phyloP scores from a whole-genome alignment of 2,113 vertebrate genomes.

The Sinocyclocheilus anophthalmus region DNA sequence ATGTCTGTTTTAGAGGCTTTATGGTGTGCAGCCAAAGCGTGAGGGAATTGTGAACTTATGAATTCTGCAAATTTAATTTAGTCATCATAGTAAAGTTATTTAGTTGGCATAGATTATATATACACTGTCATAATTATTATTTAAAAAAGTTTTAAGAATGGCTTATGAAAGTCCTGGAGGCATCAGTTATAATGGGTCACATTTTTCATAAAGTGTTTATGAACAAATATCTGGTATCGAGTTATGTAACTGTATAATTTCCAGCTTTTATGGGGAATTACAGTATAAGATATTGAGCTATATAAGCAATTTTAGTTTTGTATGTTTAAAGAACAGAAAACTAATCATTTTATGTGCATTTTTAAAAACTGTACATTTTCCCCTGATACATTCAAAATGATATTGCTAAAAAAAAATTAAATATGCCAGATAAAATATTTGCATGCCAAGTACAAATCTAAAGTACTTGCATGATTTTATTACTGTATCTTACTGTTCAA shows the following conservation, averaged over 20 bases:
- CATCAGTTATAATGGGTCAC: not conserved
- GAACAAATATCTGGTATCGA: too few species aligned
- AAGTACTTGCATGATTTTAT: not conserved
- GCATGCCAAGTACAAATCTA: not conserved
- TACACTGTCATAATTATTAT: not conserved
- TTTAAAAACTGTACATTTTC: too few species aligned
- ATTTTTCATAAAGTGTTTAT: not conserved
- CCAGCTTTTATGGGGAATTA: too few species aligned
- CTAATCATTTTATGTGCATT: too few species aligned
- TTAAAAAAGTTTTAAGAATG: not conserved
- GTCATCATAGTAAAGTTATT: not conserved
- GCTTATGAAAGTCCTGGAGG: not conserved
- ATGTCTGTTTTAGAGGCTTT: conserved; percentile 13
- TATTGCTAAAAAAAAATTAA: not conserved
- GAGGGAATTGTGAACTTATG: not conserved
- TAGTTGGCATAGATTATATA: not conserved
- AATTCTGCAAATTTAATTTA: not conserved
- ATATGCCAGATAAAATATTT: not conserved
- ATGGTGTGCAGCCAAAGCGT: not conserved
- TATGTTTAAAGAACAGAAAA: too few species aligned
- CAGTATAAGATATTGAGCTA: too few species aligned
- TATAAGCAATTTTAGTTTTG: too few species aligned
- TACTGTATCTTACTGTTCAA: not conserved
- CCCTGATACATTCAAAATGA: not conserved
- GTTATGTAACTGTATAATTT: too few species aligned